phyloP scores from a whole-genome alignment of 2,797 vertebrate species.

The Anas bahamensis region DNA sequence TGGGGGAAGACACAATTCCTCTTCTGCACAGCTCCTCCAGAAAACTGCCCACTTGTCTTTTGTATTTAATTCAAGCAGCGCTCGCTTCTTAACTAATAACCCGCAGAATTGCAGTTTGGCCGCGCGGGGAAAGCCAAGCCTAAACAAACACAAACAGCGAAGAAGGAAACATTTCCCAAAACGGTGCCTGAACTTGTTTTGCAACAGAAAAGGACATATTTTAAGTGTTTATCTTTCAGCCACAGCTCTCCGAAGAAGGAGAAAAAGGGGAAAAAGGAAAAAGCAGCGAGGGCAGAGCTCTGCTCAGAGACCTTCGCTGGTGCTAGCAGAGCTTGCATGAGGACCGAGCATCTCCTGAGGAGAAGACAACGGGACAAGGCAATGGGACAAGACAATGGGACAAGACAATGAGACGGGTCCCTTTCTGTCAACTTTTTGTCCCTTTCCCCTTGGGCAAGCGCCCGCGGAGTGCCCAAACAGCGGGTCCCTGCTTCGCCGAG shows the following conservation, averaged over 20 bases:
- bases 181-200: background rate
- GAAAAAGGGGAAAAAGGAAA: background rate
- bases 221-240: background rate
- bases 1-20: background rate
- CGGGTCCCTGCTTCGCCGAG: background rate
- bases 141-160: conserved; percentile 43
- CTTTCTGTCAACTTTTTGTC: no score
- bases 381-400: background rate
- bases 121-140: background rate
- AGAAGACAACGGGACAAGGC: no score
- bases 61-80: background rate
- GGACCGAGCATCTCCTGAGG: background rate
- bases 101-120: background rate
- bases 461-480: no score
- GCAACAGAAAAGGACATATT: background rate
- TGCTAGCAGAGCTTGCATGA: background rate
- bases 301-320: background rate
- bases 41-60: background rate
- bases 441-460: no score
- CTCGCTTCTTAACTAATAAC: accelerated
- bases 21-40: background rate
- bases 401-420: background rate
- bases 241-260: background rate
- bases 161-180: conserved; percentile 35
- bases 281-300: background rate